These are phyloP conservation scores for Rhagoletis pomonella DNA, from an alignment of 1,140 invertebrate genomes.

Conservation along the genomic window DNA sequence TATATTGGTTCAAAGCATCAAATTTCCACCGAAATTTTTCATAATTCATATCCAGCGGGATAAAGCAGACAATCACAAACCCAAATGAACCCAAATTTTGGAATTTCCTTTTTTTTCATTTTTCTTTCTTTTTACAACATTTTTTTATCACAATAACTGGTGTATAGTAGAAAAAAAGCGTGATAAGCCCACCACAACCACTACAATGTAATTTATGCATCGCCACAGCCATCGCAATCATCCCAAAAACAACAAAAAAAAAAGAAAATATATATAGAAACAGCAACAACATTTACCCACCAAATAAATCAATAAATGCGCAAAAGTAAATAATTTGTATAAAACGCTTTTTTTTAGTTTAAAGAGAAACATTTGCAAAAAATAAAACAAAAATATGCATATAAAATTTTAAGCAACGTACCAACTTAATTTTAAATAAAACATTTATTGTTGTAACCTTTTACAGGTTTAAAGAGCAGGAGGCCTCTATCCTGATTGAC, in stretches of 20 bases:
- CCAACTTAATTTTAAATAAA: constrained; percentile 46
- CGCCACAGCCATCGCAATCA: constrained; percentile 14
- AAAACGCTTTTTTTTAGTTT: constrained; percentile 25
- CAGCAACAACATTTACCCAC: constrained; percentile 29
- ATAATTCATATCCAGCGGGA: too few species aligned
- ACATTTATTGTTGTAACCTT: constrained; percentile 73
- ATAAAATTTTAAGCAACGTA: not conserved
- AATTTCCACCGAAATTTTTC: too few species aligned
- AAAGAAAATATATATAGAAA: not conserved
- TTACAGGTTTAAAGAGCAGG: constrained; percentile 92
- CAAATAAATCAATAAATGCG: not conserved
- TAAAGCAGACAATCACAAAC: too few species aligned
- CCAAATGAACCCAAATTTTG: too few species aligned
- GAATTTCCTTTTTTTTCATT: too few species aligned
- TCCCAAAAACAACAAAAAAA: not conserved
- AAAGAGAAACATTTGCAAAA: not conserved
- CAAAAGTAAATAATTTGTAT: constrained; percentile 2
- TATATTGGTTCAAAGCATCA: too few species aligned
- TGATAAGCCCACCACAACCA: not conserved
- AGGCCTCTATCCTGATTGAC: constrained; percentile 85
- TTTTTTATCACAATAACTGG: not conserved
- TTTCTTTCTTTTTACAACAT: not conserved
- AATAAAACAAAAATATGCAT: not conserved
- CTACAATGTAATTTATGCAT: not conserved
- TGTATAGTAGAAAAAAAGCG: not conserved